These are phyloP conservation scores for Rugalucina vietnamica DNA, from an alignment of 2,888 invertebrate species.

Conservation along the genomic window DNA sequence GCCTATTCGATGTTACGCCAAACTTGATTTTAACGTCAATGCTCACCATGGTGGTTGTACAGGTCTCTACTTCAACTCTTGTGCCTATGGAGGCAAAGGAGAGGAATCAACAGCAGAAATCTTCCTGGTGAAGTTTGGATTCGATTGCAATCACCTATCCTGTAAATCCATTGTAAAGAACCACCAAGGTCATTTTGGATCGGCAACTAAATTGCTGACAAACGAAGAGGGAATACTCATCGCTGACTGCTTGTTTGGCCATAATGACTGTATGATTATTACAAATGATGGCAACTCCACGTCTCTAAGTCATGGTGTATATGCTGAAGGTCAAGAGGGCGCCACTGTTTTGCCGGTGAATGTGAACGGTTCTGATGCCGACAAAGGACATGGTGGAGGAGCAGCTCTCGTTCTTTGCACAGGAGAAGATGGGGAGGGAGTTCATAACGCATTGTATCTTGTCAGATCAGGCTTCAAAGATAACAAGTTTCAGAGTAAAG, in stretches of 20 bases:
- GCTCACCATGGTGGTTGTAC: constrained; percentile 70
- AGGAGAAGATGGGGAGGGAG: constrained; percentile 40
- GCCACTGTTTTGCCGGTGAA: constrained; percentile 51
- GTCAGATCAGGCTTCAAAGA: constrained; percentile 68
- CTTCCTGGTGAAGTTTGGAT: constrained; percentile 65
- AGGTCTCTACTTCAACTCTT: constrained; percentile 61
- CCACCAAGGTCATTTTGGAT: constrained; percentile 71
- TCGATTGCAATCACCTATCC: constrained; percentile 67
- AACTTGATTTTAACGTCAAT: constrained; percentile 67
- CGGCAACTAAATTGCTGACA: constrained; percentile 47
- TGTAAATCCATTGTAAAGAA: constrained; percentile 42
- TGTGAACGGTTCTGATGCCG: constrained; percentile 57
- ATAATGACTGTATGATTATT: constrained; percentile 67
- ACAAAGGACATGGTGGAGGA: constrained; percentile 54
- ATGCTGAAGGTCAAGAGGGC: constrained; percentile 41
- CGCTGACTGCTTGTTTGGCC: constrained; percentile 69
- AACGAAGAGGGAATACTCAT: constrained; percentile 70
- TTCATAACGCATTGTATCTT: constrained; percentile 62
- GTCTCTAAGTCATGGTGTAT: constrained; percentile 66
- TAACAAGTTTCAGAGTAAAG: constrained; percentile 51
- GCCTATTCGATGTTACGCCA: constrained; percentile 68
- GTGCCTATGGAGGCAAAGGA: constrained; percentile 66
- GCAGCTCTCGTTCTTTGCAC: constrained; percentile 68
- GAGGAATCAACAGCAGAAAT: constrained; percentile 67
- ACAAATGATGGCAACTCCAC: constrained; percentile 68